phyloP scores from a whole-genome alignment of 2,888 invertebrate genomes.

The Pyrgus malvae region DNA sequence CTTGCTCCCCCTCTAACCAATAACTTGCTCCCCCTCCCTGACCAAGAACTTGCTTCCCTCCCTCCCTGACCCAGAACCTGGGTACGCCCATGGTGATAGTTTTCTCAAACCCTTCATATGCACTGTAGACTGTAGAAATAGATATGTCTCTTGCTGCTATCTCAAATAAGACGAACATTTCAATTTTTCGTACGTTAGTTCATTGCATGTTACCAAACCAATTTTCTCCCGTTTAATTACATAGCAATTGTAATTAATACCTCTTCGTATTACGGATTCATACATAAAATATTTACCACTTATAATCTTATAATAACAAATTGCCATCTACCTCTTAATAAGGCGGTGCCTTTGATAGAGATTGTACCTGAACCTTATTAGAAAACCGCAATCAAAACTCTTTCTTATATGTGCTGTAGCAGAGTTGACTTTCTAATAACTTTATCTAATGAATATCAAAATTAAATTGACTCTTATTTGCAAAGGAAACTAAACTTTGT shows the following conservation, averaged over 20 bases:
- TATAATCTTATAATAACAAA: slow-evolving; percentile 22
- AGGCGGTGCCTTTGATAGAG: slow-evolving; percentile 20
- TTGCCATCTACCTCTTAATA: slow-evolving; percentile 24
- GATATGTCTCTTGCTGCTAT: no score
- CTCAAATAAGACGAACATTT: no score
- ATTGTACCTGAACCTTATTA: slow-evolving; percentile 16
- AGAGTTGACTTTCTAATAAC: not conserved
- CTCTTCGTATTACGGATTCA: not conserved
- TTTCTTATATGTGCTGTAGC: no score
- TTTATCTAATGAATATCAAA: not conserved
- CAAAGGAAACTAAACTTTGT: not conserved
- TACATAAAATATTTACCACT: slow-evolving; percentile 19
- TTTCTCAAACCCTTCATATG: no score
- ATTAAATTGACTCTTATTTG: not conserved
- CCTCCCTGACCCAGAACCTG: no score
- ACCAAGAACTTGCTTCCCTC: no score
- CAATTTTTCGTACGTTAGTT: no score
- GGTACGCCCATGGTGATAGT: no score
- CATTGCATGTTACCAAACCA: not conserved
- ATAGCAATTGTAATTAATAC: slow-evolving; percentile 15
- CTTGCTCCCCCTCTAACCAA: no score
- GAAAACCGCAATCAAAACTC: not conserved
- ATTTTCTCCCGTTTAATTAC: slow-evolving; percentile 14
- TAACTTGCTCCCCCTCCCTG: no score
- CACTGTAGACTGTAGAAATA: no score